Evolutionary conservation across 2,113 vertebrate genomes (phyloP), one percentile per base, ranked within the genome.

Genomic region (Megaceryle torquata): DNA sequence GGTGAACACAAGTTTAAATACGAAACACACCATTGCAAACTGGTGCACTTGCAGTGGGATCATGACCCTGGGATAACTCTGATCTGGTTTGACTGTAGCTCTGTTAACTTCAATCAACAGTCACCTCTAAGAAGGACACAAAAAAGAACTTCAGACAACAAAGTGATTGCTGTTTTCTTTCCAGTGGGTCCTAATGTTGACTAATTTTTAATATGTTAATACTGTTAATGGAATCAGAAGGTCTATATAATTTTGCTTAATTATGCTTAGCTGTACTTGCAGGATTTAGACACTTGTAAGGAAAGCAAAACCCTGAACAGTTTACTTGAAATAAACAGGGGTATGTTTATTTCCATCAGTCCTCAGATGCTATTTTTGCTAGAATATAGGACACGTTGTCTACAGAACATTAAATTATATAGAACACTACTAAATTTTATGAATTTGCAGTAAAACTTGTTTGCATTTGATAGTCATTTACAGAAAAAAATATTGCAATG

Each of bases 31-130:
- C 60, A 26, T 10, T 48, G 29, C 16, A 54, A 86, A 68, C 57
- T 3, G 19, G 31, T 26, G 46, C 64, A 37, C 4, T 3, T 70
- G 68, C 43, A 44, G 54, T 24, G 68, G 51, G 37, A 91, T 41
- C 48, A 17, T 1, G 18, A 39, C 25, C 22, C 59, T 57, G 35
- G 39, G 69, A 75, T 64, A 96, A 85, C 67, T 81, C 91, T 88
- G 70, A 80, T 76, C 60, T 82, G 26, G 71, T 57, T 46, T 83
- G 81, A 82, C 18, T 61, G 21, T 18, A 90, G 60, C 33, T 88
- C 77, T 90, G 94, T 56, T 93, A 95, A 91, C 31, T 22, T 84
- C 93, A 81, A 28, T 35, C 86, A 92, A 33, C 35, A 61, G 43
- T 43, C 82, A 97, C 24, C 4, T 35, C 86, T n/a, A 85, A 94